phyloP scores from a whole-genome alignment of 2,888 invertebrate genomes.

The Cotesia congregata region DNA sequence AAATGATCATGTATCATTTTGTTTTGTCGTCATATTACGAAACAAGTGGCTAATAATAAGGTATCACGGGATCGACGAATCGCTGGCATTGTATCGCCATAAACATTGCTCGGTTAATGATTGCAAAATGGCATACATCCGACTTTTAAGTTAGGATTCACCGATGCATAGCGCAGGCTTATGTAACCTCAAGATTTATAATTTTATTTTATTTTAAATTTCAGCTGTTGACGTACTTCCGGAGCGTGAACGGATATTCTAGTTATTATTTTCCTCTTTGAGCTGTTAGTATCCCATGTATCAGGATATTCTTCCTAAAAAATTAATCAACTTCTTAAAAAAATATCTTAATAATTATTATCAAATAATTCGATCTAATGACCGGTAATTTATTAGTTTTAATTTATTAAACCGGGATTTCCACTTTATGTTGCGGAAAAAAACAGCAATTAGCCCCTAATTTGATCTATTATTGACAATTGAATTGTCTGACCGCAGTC shows the following conservation, averaged over 20 bases:
- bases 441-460: not conserved
- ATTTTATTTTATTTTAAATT: conserved; percentile 36
- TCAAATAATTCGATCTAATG: not conserved
- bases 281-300: not conserved
- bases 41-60: conserved; percentile 63
- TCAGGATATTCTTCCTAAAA: no score
- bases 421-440: not conserved
- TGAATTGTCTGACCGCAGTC: not conserved
- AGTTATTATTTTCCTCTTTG: not conserved
- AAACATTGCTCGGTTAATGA: conserved; percentile 67
- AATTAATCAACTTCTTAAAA: no score
- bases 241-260: not conserved
- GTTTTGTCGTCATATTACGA: conserved; percentile 57
- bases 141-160: conserved; percentile 57
- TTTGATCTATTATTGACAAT: not conserved
- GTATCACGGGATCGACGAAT: conserved; percentile 57
- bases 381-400: not conserved
- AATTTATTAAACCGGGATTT: not conserved
- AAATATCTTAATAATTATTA: not conserved
- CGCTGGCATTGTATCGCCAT: conserved; percentile 52
- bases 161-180: conserved; percentile 56
- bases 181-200: conserved; percentile 41
- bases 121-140: conserved; percentile 69
- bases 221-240: conserved; percentile 13
- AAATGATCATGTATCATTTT: conserved; percentile 17